Conservation (phyloP, 2,888 invertebrate genomes). For the Pyralis farinalis region DNA sequence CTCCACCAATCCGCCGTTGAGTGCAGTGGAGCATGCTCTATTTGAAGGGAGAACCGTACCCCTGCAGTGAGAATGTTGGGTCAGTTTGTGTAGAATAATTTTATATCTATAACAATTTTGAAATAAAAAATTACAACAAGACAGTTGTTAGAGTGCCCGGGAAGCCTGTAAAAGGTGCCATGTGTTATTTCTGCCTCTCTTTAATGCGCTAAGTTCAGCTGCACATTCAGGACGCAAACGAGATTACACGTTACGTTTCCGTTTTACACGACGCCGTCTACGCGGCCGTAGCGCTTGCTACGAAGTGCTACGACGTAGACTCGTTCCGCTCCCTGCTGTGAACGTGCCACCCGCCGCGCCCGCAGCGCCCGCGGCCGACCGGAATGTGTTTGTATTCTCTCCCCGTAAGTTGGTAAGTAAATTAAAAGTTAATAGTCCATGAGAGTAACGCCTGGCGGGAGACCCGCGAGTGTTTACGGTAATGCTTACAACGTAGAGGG, state of each 20-base stretch:
- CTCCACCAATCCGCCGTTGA: no score
- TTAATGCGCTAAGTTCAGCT: not conserved
- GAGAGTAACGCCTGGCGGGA: constrained; percentile 15
- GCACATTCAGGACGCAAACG: not conserved
- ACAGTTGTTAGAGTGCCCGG: no score
- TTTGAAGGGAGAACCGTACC: no score
- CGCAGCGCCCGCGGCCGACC: no score
- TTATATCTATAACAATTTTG: no score
- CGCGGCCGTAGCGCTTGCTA: not conserved
- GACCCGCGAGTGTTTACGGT: constrained; percentile 8
- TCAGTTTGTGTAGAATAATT: no score
- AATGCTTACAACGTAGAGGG: not conserved
- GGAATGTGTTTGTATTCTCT: constrained; percentile 12
- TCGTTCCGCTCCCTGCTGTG: no score
- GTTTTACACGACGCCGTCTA: not conserved
- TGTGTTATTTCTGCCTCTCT: not conserved
- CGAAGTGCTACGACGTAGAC: no score
- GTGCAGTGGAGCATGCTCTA: no score
- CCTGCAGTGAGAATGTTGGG: no score
- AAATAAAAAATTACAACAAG: no score
- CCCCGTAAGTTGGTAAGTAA: constrained; percentile 11
- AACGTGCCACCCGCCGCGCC: no score
- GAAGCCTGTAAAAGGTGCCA: constrained; percentile 10
- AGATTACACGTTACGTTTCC: constrained; percentile 1
- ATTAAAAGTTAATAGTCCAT: constrained; percentile 29